Conservation (phyloP, 2,797 vertebrate genomes). For the Gouania willdenowi region DNA sequence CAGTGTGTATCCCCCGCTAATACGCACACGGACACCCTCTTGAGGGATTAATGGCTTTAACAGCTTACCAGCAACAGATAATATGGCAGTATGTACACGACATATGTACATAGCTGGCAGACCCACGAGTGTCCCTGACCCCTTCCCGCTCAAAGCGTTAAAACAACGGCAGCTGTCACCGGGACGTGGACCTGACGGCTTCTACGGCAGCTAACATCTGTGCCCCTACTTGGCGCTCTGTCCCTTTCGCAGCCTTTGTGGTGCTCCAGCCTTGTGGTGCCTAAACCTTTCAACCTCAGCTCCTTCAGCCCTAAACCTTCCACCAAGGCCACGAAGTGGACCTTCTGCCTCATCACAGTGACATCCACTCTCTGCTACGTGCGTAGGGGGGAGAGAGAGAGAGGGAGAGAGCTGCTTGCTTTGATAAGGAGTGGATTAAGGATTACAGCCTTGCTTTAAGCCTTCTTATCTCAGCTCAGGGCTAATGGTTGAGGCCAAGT, state of each 20-base stretch:
- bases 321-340: slow-evolving; percentile 62
- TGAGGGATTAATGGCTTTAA: slow-evolving; percentile 37
- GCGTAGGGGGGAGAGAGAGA: slow-evolving; percentile 19
- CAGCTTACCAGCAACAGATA: slow-evolving; percentile 29
- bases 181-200: slow-evolving; percentile 50
- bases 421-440: slow-evolving; percentile 77
- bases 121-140: slow-evolving; percentile 14
- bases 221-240: too few relatives aligned
- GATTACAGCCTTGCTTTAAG: slow-evolving; percentile 71
- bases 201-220: slow-evolving; percentile 69
- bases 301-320: slow-evolving; percentile 26
- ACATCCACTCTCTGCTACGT: slow-evolving; percentile 26
- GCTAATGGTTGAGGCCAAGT: slow-evolving; percentile 67
- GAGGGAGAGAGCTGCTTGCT: slow-evolving; percentile 63
- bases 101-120: slow-evolving; percentile 47
- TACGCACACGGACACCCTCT: slow-evolving; percentile 15
- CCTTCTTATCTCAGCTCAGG: slow-evolving; percentile 72
- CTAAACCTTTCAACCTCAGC: not conserved
- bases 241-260: too few relatives aligned
- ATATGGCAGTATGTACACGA: slow-evolving; percentile 40
- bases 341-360: slow-evolving; percentile 33
- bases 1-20: slow-evolving; percentile 6
- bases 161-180: slow-evolving; percentile 65
- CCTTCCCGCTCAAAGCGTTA: slow-evolving; percentile 22
- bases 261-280: slow-evolving; percentile 20